Conservation (phyloP, 2,113 vertebrate genomes). For the Tragelaphus scriptus region DNA sequence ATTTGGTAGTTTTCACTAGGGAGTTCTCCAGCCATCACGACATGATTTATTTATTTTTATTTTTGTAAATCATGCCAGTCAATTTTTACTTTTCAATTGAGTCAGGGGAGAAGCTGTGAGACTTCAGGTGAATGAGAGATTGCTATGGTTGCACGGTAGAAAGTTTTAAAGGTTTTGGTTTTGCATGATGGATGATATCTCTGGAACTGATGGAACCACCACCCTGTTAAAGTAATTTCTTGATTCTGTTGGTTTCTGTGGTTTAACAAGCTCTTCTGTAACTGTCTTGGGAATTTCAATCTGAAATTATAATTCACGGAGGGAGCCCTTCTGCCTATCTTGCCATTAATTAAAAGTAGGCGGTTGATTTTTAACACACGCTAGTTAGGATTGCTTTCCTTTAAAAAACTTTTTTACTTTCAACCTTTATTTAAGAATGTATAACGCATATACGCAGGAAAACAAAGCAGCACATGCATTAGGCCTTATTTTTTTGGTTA, state of each 20-base stretch:
- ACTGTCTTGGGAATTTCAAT: slow-evolving; percentile 42
- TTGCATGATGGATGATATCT: slow-evolving; percentile 26
- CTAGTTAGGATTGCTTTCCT: neutral
- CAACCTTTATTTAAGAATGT: slow-evolving; percentile 1
- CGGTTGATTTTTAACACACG: neutral
- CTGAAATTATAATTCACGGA: slow-evolving; percentile 51
- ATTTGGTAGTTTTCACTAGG: neutral
- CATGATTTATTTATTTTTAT: neutral
- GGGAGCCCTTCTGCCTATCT: neutral
- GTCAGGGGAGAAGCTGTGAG: neutral
- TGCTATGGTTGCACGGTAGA: neutral
- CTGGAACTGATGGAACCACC: neutral
- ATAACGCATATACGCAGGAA: neutral
- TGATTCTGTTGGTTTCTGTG: slow-evolving; percentile 7
- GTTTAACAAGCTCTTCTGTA: slow-evolving; percentile 19
- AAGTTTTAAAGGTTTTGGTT: slow-evolving; percentile 24
- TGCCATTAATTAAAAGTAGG: slow-evolving; percentile 58
- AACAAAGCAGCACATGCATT: neutral
- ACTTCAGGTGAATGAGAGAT: neutral
- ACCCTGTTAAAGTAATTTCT: neutral
- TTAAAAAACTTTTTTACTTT: neutral
- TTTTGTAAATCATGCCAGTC: neutral
- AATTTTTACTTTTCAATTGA: neutral
- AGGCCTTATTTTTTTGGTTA: neutral
- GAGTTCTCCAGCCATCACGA: neutral